Evolutionary conservation across 2,888 invertebrate species (phyloP), one percentile per base, ranked within the genome.

Genomic region (Caenorhabditis virilis): DNA sequence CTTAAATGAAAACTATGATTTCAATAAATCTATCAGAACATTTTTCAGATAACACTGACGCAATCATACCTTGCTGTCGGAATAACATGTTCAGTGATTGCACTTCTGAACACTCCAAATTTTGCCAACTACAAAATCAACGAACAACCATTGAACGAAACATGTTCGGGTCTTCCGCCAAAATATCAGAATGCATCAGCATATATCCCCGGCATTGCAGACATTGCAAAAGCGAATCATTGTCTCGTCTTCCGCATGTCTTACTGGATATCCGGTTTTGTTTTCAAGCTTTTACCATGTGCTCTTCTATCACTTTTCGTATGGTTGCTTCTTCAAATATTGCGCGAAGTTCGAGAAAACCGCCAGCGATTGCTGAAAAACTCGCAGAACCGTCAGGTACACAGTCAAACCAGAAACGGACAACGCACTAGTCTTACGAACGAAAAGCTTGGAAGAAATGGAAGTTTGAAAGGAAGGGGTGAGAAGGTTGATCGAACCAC

Each of bases 221-320:
- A 82, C 42, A 69, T 82, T 54, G 82, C 82, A 1, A 59, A 76
- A 53, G 69, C 76, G 9, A 63, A 70, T 26, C 47, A 71, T 27
- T 78, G 77, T 52, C 26, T 78, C 26, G 72, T 77, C 13, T 82
- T 82, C 71, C 73, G 79, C 35, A 36, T 80, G 51, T 80, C 80
- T 15, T 82, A 82, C 60, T 82, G 82, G 82, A 79, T 82, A 39
- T 77, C 78, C 13, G 82, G 82, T 11, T 55, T 74, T 15, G 74
- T 81, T 23, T 82, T 82, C 72, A 82, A 82, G 48, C 46, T 82
- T 26, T 74, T 86, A 2, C 86, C 86, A 0, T 86, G 86, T 65
- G 72, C 83, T 27, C 74, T 85, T 65, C 81, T 86, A 26, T 84
- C 85, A 0, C 72, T 84, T 6, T 78, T 86, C 50, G 86, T 86